Evolutionary conservation across 1,140 invertebrate genomes (phyloP).

Genomic region (Cotesia vestalis): DNA sequence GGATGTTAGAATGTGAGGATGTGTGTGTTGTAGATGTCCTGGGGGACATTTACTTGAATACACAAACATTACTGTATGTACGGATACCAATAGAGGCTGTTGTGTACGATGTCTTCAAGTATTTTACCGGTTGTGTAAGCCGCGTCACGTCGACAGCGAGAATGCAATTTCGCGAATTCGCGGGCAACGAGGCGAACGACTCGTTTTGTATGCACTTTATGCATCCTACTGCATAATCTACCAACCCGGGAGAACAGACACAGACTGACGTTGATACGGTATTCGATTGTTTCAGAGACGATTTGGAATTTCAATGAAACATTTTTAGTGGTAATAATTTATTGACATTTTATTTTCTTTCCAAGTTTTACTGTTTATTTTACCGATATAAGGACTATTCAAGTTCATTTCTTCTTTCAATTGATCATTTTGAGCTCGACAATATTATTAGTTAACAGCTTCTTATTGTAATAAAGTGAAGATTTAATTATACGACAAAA

Average conservation of each 20-base stretch:
- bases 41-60: constrained; percentile 31
- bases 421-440: too few species aligned
- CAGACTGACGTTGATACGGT: constrained; percentile 16
- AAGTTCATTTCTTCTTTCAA: too few species aligned
- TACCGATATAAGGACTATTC: too few species aligned
- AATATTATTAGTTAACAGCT: too few species aligned
- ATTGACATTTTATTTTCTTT: background rate
- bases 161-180: constrained; percentile 38
- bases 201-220: constrained; percentile 36
- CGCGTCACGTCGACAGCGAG: constrained; percentile 34
- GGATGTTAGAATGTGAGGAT: background rate
- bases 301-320: constrained; percentile 9
- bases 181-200: constrained; percentile 32
- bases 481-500: too few species aligned
- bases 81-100: background rate
- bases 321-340: constrained; percentile 3
- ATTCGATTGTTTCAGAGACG: constrained; percentile 15
- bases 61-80: constrained; percentile 8
- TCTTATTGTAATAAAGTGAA: too few species aligned
- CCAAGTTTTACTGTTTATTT: too few species aligned
- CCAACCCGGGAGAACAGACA: constrained; percentile 5
- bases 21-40: constrained; percentile 6
- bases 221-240: constrained; percentile 35
- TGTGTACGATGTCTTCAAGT: constrained; percentile 26
- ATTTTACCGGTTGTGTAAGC: constrained; percentile 21